Evolutionary conservation across 2,797 vertebrate species (phyloP).

Genomic region (Enteromius anoplus): DNA sequence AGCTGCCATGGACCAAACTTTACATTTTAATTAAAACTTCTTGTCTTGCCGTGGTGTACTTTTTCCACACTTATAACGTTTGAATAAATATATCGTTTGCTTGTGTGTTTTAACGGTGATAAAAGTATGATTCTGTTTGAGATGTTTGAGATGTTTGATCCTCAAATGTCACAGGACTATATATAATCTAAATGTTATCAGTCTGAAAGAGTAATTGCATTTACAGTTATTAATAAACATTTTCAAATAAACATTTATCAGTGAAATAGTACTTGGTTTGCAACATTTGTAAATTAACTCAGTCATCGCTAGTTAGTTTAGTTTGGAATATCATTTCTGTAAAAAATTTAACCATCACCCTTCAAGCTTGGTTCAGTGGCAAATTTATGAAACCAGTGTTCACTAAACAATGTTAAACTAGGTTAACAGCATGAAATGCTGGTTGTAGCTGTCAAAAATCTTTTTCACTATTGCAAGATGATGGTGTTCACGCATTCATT

Average conservation of each 20-base stretch:
- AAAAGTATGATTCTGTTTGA: conserved; percentile 30
- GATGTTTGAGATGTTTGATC: conserved; percentile 22
- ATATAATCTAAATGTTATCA: conserved; percentile 40
- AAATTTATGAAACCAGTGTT: neutral
- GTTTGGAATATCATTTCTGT: neutral
- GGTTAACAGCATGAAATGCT: conserved; percentile 8
- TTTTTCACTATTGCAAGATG: neutral
- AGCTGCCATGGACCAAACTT: conserved; percentile 7
- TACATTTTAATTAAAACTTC: conserved; percentile 1
- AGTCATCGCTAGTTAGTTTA: neutral
- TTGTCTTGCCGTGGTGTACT: conserved; percentile 38
- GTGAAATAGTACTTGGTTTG: neutral
- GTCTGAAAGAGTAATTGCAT: conserved; percentile 40
- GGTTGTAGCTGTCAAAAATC: neutral
- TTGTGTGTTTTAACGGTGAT: conserved; percentile 44
- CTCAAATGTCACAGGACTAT: neutral
- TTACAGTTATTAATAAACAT: conserved; percentile 43
- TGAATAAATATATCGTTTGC: conserved; percentile 37
- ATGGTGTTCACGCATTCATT: neutral
- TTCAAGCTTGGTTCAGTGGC: neutral
- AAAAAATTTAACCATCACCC: neutral
- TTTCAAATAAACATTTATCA: conserved; percentile 55
- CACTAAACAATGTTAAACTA: neutral
- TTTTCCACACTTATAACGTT: conserved; percentile 39
- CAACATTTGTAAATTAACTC: neutral